Evolutionary conservation across 2,113 vertebrate species (phyloP).

Genomic region (Opisthocomus hoazin): DNA sequence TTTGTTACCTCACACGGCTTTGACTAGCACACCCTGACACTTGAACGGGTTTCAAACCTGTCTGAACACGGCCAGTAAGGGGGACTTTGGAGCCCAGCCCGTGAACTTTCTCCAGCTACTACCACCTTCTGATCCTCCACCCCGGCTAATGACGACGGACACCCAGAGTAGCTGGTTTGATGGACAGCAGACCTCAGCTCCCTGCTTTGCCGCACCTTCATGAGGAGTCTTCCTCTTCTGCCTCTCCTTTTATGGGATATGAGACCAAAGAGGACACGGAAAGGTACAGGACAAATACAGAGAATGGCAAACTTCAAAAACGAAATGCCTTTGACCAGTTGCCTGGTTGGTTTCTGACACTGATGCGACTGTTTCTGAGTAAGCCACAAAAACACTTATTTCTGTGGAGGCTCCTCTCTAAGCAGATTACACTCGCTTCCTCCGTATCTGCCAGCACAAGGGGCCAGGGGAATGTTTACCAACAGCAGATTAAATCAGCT

Average conservation of each 20-base stretch:
- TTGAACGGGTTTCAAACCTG: neutral
- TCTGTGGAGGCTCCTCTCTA: neutral
- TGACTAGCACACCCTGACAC: neutral
- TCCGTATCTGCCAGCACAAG: neutral
- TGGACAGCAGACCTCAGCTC: fast-evolving
- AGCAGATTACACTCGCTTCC: neutral
- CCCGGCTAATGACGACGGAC: fast-evolving
- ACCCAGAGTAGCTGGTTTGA: fast-evolving
- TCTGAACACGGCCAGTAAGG: fast-evolving
- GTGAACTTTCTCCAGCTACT: neutral
- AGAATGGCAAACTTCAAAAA: neutral
- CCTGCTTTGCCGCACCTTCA: neutral
- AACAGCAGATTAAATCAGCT: neutral
- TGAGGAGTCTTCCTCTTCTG: neutral
- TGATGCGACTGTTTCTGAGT: neutral
- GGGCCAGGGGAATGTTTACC: neutral
- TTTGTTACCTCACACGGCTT: fast-evolving
- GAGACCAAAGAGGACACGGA: fast-evolving
- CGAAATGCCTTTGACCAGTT: neutral
- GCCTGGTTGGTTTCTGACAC: neutral
- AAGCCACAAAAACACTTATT: neutral
- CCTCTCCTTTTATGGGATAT: neutral
- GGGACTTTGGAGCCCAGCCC: neutral
- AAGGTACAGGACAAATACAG: fast-evolving
- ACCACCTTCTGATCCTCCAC: neutral